Evolutionary conservation across 2,888 invertebrate species (phyloP).

Genomic region (Ennomos quercinarius): DNA sequence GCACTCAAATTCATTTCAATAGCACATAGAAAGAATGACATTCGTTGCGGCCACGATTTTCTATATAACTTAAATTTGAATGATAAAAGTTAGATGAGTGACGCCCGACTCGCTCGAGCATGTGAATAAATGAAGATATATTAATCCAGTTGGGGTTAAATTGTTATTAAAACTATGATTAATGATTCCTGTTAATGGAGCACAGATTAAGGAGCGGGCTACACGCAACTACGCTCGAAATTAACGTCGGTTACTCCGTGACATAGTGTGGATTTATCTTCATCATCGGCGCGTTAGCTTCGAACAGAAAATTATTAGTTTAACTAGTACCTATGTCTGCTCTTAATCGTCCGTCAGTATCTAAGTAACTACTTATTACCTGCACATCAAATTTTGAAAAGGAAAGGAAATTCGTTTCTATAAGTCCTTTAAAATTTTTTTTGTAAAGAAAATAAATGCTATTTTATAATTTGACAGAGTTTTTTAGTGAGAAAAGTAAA

Average conservation of each 20-base stretch:
- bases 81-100: constrained; percentile 74
- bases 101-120: constrained; percentile 50
- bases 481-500: too few species aligned
- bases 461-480: too few species aligned
- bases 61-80: constrained; percentile 73
- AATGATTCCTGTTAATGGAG: constrained; percentile 80
- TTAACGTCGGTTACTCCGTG: constrained; percentile 71
- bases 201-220: constrained; percentile 79
- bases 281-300: constrained; percentile 73
- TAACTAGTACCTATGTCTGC: constrained; percentile 20
- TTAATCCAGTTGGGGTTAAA: constrained; percentile 84
- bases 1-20: constrained; percentile 71
- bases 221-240: constrained; percentile 75
- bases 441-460: too few species aligned
- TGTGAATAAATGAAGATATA: constrained; percentile 83
- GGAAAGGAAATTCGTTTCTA: too few species aligned
- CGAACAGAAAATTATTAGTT: constrained; percentile 45
- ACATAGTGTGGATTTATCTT: constrained; percentile 79
- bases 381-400: constrained; percentile 4
- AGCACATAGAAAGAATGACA: constrained; percentile 57
- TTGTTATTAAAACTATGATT: constrained; percentile 85
- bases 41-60: constrained; percentile 75
- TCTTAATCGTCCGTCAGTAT: constrained; percentile 25
- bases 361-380: background rate
- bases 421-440: too few species aligned